Percentiles rank a stretch among this genome's conserved stretches.
Conservation (phyloP, 2,888 invertebrate genomes). For the Phyto melanocephala region DNA sequence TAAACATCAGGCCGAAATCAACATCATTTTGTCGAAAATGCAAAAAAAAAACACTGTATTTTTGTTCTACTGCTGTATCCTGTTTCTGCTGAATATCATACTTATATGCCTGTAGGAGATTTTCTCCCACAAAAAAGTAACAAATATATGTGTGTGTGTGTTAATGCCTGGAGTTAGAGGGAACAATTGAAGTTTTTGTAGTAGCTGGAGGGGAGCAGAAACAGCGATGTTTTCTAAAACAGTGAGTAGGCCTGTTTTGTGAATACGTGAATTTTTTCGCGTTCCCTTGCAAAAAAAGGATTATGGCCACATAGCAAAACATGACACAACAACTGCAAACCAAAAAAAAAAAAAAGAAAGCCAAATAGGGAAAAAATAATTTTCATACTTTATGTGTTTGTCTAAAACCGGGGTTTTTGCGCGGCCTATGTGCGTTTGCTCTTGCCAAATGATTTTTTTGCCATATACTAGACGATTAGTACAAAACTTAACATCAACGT, state of each 20-base stretch:
- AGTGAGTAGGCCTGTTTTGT: conserved; percentile 58
- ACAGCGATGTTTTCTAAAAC: conserved; percentile 1
- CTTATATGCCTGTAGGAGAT: conserved; percentile 58
- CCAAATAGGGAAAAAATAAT: conserved; percentile 31
- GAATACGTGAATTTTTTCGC: conserved; percentile 62
- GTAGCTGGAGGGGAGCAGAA: background rate
- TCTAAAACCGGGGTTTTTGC: conserved; percentile 63
- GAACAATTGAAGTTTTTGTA: background rate
- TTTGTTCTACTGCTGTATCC: background rate
- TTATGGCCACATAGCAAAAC: conserved; percentile 3
- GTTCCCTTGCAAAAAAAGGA: conserved; percentile 45
- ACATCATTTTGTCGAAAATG: conserved; percentile 12
- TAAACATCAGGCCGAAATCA: conserved; percentile 46
- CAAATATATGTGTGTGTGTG: too few species aligned
- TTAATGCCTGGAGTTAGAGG: background rate
- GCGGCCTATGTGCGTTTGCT: conserved; percentile 66
- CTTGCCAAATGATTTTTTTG: conserved; percentile 75
- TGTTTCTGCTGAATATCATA: background rate
- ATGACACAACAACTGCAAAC: conserved; percentile 29
- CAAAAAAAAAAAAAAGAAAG: conserved; percentile 1
- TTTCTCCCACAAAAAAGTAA: conserved; percentile 16
- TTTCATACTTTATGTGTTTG: conserved; percentile 43
- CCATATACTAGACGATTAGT: conserved; percentile 71
- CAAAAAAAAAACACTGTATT: background rate
- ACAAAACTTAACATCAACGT: conserved; percentile 78